Evolutionary conservation across 2,888 invertebrate genomes (phyloP).

Genomic region (Aphrophora alni): DNA sequence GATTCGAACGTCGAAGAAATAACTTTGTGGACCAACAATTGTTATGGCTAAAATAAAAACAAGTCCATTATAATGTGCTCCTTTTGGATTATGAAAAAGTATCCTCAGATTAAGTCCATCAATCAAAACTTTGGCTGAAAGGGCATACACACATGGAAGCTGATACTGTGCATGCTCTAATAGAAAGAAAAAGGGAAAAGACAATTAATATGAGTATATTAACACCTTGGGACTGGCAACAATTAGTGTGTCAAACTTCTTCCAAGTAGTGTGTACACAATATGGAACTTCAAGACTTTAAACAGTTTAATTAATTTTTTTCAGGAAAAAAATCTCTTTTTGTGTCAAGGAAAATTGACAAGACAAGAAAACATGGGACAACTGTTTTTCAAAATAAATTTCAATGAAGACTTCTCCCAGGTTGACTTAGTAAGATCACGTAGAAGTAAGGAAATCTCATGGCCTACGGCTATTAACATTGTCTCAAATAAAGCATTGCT

Average conservation of each 20-base stretch:
- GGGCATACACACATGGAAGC: slow-evolving; percentile 37
- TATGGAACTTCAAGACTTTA: slow-evolving; percentile 29
- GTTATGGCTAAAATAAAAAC: slow-evolving; percentile 25
- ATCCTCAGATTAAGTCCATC: slow-evolving; percentile 21
- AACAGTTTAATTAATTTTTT: slow-evolving; percentile 7
- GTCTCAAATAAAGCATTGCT: too few species aligned
- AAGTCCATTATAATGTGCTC: slow-evolving; percentile 6
- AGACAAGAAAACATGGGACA: too few species aligned
- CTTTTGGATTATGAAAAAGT: slow-evolving; percentile 24
- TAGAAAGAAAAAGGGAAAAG: slow-evolving; percentile 41
- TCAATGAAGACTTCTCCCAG: too few species aligned
- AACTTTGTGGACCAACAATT: slow-evolving; percentile 27
- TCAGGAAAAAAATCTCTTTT: slow-evolving; percentile 29
- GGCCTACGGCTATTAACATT: too few species aligned
- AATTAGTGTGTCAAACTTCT: slow-evolving; percentile 25
- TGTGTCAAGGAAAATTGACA: slow-evolving; percentile 4
- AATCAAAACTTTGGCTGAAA: slow-evolving; percentile 28
- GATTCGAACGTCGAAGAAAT: slow-evolving; percentile 20
- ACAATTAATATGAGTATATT: slow-evolving; percentile 28
- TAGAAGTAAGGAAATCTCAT: too few species aligned
- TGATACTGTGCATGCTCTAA: slow-evolving; percentile 41
- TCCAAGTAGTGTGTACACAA: slow-evolving; percentile 16
- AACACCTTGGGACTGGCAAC: slow-evolving; percentile 34
- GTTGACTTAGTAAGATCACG: too few species aligned
- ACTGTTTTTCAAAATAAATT: too few species aligned